phyloP scores from a whole-genome alignment of 2,797 vertebrate genomes.

The Leptatherina wallacei region DNA sequence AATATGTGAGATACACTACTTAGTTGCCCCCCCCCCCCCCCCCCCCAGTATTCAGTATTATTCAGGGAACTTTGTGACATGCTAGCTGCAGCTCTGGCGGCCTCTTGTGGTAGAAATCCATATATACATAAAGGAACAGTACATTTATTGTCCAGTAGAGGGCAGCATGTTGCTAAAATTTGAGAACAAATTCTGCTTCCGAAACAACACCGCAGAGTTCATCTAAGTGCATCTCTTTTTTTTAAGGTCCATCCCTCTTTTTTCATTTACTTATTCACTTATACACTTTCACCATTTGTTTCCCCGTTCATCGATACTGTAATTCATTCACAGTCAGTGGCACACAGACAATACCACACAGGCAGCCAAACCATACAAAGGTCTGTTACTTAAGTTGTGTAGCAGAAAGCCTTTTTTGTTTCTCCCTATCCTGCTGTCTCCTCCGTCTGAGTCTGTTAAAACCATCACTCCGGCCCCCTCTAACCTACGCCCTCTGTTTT shows the following conservation, averaged over 20 bases:
- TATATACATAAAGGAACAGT: neutral
- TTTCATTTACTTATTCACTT: neutral
- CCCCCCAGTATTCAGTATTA: too few relatives aligned
- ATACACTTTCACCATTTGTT: neutral
- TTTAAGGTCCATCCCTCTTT: neutral
- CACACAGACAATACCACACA: constrained; percentile 38
- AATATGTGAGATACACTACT: neutral
- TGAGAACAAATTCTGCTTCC: neutral
- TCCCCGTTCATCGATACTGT: neutral
- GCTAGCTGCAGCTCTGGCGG: constrained; percentile 37
- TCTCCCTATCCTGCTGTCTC: constrained; percentile 32
- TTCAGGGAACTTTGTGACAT: too few relatives aligned
- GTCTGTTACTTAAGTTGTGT: constrained; percentile 28
- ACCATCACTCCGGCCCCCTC: constrained; percentile 63
- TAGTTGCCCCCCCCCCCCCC: too few relatives aligned
- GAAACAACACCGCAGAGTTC: neutral
- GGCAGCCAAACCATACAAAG: constrained; percentile 17
- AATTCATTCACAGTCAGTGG: constrained; percentile 30
- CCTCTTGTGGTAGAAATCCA: constrained; percentile 43
- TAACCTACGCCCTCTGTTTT: constrained; percentile 44
- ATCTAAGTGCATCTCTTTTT: neutral
- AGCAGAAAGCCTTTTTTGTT: constrained; percentile 61
- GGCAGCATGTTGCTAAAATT: constrained; percentile 51
- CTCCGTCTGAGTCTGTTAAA: constrained; percentile 73
- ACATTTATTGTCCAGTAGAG: constrained; percentile 59